Evolutionary conservation across 23 tunicate species (phyloP).

Genomic region (Pegea sp.): DNA sequence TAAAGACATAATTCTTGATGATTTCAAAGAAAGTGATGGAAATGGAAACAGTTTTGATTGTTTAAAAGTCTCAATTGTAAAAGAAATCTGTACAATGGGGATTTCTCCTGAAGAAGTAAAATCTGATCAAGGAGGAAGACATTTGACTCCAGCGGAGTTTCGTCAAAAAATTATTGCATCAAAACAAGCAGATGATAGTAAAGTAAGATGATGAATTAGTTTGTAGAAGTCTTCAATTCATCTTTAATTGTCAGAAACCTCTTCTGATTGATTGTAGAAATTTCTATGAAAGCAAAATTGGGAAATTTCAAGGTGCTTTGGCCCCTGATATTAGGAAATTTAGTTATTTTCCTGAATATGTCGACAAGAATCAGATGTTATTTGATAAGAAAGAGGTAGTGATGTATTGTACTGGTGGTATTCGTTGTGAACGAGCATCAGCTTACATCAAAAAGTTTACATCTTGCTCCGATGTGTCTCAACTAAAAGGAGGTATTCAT

Average conservation of each 20-base stretch:
- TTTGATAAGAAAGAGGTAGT: slow-evolving; percentile 30
- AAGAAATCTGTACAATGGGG: slow-evolving; percentile 66
- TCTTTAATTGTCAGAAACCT: slow-evolving; percentile 6
- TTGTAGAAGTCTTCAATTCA: neutral
- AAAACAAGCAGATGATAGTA: neutral
- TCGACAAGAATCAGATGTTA: slow-evolving; percentile 19
- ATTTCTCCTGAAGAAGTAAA: slow-evolving; percentile 14
- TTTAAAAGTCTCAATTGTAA: slow-evolving; percentile 14
- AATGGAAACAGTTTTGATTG: slow-evolving; percentile 34
- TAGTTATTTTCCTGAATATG: slow-evolving; percentile 69
- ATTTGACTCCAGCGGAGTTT: slow-evolving; percentile 49
- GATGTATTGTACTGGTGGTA: slow-evolving; percentile 78
- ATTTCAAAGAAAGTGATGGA: slow-evolving; percentile 65
- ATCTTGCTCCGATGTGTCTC: slow-evolving; percentile 33
- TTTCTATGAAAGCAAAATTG: slow-evolving; percentile 75
- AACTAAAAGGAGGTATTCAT: slow-evolving; percentile 72
- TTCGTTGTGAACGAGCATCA: slow-evolving; percentile 66
- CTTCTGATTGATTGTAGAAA: slow-evolving; percentile 47
- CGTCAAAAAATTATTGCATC: slow-evolving; percentile 3
- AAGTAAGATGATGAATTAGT: too few relatives aligned
- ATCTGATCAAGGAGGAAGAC: slow-evolving; percentile 27
- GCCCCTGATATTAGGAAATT: slow-evolving; percentile 51
- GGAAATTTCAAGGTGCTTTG: slow-evolving; percentile 42
- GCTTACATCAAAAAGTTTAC: slow-evolving; percentile 48
- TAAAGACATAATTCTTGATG: slow-evolving; percentile 5